Evolutionary conservation across 2,888 invertebrate genomes (phyloP).

Genomic region (Clunio marinus): DNA sequence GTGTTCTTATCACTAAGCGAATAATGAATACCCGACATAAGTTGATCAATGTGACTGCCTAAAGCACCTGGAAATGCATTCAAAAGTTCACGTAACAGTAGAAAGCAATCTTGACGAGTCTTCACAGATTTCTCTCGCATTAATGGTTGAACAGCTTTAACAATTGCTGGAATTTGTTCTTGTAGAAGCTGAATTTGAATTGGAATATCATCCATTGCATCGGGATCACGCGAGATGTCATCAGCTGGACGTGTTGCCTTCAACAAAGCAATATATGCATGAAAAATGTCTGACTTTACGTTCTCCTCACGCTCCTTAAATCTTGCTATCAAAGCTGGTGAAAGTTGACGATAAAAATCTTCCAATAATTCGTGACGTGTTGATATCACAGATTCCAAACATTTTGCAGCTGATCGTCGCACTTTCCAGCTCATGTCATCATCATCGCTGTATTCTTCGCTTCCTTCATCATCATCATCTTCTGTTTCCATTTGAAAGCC

Average conservation of each 20-base stretch:
- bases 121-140: conserved; percentile 82
- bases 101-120: conserved; percentile 87
- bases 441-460: conserved; percentile 97
- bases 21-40: conserved; percentile 86
- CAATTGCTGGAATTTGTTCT: conserved; percentile 67
- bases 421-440: conserved; percentile 99
- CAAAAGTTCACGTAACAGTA: conserved; percentile 84
- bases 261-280: conserved; percentile 89
- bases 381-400: conserved; percentile 89
- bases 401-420: conserved; percentile 93
- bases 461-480: conserved; percentile 72
- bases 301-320: conserved; percentile 99
- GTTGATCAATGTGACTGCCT: conserved; percentile 72
- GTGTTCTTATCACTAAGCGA: conserved; percentile 88
- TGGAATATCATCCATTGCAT: conserved; percentile 68
- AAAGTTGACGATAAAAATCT: conserved; percentile 83
- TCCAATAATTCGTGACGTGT: conserved; percentile 87
- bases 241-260: conserved; percentile 78
- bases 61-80: conserved; percentile 85
- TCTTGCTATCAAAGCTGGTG: conserved; percentile 84
- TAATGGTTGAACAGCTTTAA: conserved; percentile 83
- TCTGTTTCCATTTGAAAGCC: conserved; percentile 71
- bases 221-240: conserved; percentile 60
- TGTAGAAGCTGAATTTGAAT: conserved; percentile 61
- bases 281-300: conserved; percentile 96